Conservation (phyloP, 1,140 invertebrate species). For the Chlorops oryzae region DNA sequence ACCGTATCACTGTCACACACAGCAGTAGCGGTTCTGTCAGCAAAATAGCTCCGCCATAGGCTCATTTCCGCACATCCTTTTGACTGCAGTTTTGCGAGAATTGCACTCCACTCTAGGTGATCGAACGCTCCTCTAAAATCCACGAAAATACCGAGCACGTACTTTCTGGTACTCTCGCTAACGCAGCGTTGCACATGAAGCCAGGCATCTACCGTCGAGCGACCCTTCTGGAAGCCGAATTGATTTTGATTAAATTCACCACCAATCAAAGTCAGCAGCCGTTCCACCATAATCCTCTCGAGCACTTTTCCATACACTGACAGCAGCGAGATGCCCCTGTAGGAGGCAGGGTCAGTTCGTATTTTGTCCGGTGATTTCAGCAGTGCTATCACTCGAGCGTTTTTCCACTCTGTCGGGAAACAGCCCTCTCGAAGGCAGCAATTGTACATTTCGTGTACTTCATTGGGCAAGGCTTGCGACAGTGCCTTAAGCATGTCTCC, state of each 20-base stretch:
- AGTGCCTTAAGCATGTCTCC: conserved; percentile 5
- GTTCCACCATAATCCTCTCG: conserved; percentile 20
- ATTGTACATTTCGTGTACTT: neutral
- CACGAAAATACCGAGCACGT: neutral
- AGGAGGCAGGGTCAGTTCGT: conserved; percentile 18
- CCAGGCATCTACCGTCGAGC: no score
- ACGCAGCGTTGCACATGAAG: no score
- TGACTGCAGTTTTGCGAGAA: neutral
- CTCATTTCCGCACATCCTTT: neutral
- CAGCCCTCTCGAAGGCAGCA: neutral
- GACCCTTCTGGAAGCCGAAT: conserved; percentile 7
- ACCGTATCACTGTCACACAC: no score
- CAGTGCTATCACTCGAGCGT: conserved; percentile 21
- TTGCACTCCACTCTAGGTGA: neutral
- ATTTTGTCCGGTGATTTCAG: conserved; percentile 16
- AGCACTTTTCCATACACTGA: conserved; percentile 28
- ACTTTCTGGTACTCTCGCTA: neutral
- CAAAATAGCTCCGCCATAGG: no score
- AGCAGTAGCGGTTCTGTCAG: no score
- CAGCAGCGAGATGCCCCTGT: conserved; percentile 29
- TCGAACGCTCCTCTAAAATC: no score
- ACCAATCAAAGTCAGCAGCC: conserved; percentile 1
- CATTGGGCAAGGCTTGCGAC: conserved; percentile 1
- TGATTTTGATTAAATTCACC: neutral
- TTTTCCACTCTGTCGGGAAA: conserved; percentile 18